Conservation (phyloP, 2,113 vertebrate genomes). For the Corythoichthys haematopterus region DNA sequence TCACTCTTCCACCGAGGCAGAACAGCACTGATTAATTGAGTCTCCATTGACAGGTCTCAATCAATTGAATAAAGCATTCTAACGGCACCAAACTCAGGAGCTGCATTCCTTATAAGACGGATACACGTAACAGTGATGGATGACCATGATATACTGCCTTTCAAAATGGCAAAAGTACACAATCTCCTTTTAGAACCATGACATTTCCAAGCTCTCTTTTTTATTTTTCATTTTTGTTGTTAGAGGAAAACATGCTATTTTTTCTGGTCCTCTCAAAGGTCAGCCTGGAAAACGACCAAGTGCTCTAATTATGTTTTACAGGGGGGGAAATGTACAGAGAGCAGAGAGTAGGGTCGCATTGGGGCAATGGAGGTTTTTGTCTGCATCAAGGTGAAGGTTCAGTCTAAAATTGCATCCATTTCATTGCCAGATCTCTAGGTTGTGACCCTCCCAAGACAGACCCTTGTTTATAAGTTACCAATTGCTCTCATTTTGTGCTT, state of each 20-base stretch:
- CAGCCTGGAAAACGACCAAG: slow-evolving; percentile 31
- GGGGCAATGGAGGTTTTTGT: slow-evolving; percentile 20
- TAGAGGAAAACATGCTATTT: slow-evolving; percentile 35
- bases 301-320: slow-evolving; percentile 49
- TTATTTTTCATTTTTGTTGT: slow-evolving; percentile 21
- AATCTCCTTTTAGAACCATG: slow-evolving; percentile 32
- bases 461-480: slow-evolving; percentile 19
- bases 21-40: slow-evolving; percentile 39
- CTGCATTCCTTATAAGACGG: slow-evolving; percentile 10
- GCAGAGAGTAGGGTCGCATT: not conserved
- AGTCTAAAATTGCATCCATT: slow-evolving; percentile 34
- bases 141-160: slow-evolving; percentile 26
- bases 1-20: slow-evolving; percentile 30
- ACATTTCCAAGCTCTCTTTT: slow-evolving; percentile 35
- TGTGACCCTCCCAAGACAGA: slow-evolving; percentile 19
- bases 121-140: slow-evolving; percentile 30
- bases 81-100: slow-evolving; percentile 32
- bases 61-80: slow-evolving; percentile 37
- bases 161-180: slow-evolving; percentile 40
- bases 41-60: slow-evolving; percentile 49
- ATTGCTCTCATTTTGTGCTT: slow-evolving; percentile 4
- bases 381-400: slow-evolving; percentile 26
- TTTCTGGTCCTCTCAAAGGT: slow-evolving; percentile 49
- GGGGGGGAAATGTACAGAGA: slow-evolving; percentile 8
- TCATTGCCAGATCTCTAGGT: slow-evolving; percentile 11